phyloP scores from a whole-genome alignment of 2,888 invertebrate species.

The Melitaea athalia region DNA sequence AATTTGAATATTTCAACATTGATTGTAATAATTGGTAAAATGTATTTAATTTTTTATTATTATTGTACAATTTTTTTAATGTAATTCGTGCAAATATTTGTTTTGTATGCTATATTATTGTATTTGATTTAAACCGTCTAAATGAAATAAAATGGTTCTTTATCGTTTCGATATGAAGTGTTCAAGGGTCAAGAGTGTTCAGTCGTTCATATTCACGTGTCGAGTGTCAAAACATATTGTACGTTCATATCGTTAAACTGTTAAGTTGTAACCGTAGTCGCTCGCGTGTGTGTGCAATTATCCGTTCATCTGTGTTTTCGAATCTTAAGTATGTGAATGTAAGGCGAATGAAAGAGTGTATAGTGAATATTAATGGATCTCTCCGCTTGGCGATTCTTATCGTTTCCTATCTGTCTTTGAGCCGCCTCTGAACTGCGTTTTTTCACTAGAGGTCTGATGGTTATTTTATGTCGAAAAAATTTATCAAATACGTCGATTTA shows the following conservation, averaged over 20 bases:
- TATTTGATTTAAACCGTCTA: too few relatives aligned
- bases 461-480: too few relatives aligned
- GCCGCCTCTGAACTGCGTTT: too few relatives aligned
- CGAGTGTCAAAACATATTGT: slow-evolving; percentile 59
- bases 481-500: too few relatives aligned
- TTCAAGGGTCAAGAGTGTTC: neutral
- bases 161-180: neutral
- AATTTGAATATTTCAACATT: neutral
- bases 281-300: neutral
- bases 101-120: neutral
- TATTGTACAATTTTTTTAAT: neutral
- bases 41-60: neutral
- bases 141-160: neutral
- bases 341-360: too few relatives aligned
- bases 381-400: neutral
- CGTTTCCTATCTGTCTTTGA: neutral
- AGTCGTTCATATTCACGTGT: neutral
- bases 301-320: too few relatives aligned
- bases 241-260: slow-evolving; percentile 59
- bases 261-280: neutral
- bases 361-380: too few relatives aligned
- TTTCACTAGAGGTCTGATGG: too few relatives aligned
- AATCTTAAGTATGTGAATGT: too few relatives aligned
- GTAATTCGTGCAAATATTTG: neutral
- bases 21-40: neutral